phyloP scores from a whole-genome alignment of 2,888 invertebrate species.

The Spicauda simplicius region DNA sequence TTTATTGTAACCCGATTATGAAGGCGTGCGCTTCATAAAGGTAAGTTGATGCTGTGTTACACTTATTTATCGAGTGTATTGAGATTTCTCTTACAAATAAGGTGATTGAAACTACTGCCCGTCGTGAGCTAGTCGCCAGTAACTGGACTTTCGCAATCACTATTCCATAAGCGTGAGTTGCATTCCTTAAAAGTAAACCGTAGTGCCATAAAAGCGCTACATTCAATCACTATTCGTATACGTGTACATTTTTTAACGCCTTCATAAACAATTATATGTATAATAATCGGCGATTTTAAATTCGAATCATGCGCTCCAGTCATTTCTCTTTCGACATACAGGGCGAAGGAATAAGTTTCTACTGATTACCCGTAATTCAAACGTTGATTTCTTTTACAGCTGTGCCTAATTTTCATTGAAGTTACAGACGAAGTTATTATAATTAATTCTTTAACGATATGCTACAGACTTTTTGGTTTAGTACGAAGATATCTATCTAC shows the following conservation, averaged over 20 bases:
- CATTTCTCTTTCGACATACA: constrained; percentile 69
- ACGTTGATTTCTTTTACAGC: constrained; percentile 38
- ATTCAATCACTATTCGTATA: constrained; percentile 56
- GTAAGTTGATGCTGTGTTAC: constrained; percentile 44
- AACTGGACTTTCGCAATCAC: constrained; percentile 83
- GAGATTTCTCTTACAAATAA: constrained; percentile 43
- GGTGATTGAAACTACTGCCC: constrained; percentile 44
- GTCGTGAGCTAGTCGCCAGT: constrained; percentile 57
- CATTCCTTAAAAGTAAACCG: constrained; percentile 72
- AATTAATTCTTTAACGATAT: background rate
- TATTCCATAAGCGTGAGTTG: constrained; percentile 75
- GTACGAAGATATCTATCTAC: too few relatives aligned
- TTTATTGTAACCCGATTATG: constrained; percentile 75
- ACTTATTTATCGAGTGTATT: constrained; percentile 26
- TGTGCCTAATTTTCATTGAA: constrained; percentile 6
- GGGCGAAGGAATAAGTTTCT: constrained; percentile 62
- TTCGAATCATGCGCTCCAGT: constrained; percentile 60
- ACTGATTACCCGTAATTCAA: constrained; percentile 60
- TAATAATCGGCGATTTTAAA: constrained; percentile 59
- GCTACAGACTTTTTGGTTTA: too few relatives aligned
- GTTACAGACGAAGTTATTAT: background rate
- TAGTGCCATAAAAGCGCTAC: constrained; percentile 61
- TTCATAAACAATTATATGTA: constrained; percentile 61
- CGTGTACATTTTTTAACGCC: constrained; percentile 60
- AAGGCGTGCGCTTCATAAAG: constrained; percentile 66